These are phyloP conservation scores for Esperia sulphurella DNA, from an alignment of 2,888 invertebrate genomes.

Conservation along the genomic window DNA sequence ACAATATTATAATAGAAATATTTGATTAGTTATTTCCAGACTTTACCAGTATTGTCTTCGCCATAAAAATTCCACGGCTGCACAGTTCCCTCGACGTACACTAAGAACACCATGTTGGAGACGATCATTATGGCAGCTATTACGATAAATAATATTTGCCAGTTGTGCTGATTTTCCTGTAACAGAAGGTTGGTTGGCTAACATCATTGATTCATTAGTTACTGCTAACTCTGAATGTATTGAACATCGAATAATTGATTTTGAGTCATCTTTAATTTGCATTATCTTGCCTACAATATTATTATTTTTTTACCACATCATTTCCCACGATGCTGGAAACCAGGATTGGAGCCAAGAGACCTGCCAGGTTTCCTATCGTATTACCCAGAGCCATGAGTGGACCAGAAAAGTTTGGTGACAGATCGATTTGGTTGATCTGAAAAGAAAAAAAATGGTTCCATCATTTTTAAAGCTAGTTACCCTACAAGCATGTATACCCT, in stretches of 20 bases:
- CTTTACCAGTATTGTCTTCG: slow-evolving; percentile 14
- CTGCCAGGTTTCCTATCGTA: slow-evolving; percentile 83
- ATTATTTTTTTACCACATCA: slow-evolving; percentile 35
- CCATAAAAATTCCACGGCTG: slow-evolving; percentile 85
- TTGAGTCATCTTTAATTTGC: no score
- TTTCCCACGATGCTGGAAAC: slow-evolving; percentile 83
- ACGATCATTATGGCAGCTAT: slow-evolving; percentile 80
- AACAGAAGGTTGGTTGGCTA: no score
- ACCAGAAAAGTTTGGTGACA: slow-evolving; percentile 89
- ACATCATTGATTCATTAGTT: no score
- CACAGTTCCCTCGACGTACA: slow-evolving; percentile 82
- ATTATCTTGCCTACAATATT: no score
- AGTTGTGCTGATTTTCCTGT: no score
- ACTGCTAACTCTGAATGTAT: no score
- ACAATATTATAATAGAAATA: no score
- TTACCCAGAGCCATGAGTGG: slow-evolving; percentile 90
- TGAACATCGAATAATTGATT: no score
- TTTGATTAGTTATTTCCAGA: no score
- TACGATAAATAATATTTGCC: no score
- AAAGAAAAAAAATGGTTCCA: slow-evolving; percentile 12
- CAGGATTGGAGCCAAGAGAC: slow-evolving; percentile 84
- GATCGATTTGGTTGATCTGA: slow-evolving; percentile 87
- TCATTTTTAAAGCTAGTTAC: no score
- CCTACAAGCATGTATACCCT: no score
- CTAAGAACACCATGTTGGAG: slow-evolving; percentile 81